These are phyloP conservation scores for Malurus leucopterus DNA, from an alignment of 2,797 vertebrate genomes.

Conservation along the genomic window DNA sequence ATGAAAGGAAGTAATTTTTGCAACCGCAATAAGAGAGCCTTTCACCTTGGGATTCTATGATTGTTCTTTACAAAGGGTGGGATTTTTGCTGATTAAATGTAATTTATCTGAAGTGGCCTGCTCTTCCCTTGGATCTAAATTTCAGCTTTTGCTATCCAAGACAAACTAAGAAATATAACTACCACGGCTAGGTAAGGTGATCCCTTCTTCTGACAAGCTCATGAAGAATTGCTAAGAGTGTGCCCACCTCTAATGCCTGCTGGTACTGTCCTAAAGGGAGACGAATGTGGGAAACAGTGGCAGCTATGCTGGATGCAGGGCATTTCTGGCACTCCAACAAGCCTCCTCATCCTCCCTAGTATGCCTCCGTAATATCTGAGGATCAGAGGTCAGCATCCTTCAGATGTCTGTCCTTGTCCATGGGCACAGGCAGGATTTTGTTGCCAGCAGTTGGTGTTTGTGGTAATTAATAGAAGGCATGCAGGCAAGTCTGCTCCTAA, in stretches of 20 bases:
- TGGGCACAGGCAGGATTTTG: background rate
- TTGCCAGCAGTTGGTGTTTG: background rate
- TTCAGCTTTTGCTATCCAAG: constrained; percentile 21
- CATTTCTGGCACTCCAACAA: background rate
- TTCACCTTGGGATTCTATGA: constrained; percentile 54
- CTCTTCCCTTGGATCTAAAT: background rate
- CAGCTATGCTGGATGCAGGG: background rate
- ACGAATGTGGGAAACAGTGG: background rate
- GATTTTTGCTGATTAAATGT: constrained; percentile 23
- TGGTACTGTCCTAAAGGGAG: background rate
- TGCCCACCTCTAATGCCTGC: background rate
- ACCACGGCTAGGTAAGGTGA: background rate
- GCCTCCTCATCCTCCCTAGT: background rate
- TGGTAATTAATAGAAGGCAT: background rate
- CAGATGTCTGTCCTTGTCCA: background rate
- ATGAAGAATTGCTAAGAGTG: background rate
- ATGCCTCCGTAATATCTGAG: background rate
- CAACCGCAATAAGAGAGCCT: constrained; percentile 22
- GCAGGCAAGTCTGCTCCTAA: background rate
- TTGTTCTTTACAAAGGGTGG: constrained; percentile 5
- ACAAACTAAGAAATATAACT: constrained; percentile 7
- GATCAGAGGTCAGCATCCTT: background rate
- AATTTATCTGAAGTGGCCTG: background rate
- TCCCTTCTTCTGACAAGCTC: background rate
- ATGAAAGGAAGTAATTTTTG: constrained; percentile 58